Evolutionary conservation across 2,888 invertebrate species (phyloP).

Genomic region (Spialia ferax): DNA sequence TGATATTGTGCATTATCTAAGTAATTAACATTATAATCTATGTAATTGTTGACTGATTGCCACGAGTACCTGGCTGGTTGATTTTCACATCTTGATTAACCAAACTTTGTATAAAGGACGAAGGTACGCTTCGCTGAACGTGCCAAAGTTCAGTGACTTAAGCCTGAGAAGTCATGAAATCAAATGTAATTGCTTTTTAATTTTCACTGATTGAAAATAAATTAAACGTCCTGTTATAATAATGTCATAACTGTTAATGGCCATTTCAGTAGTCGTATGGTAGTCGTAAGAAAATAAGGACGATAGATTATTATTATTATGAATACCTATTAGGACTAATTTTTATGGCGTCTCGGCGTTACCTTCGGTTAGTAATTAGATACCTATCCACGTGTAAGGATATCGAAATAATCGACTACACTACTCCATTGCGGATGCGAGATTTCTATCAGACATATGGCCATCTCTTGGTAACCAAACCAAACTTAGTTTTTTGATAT

Average conservation of each 20-base stretch:
- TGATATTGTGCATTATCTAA: too few relatives aligned
- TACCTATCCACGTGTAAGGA: too few relatives aligned
- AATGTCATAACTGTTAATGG: neutral
- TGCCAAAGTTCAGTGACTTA: constrained; percentile 61
- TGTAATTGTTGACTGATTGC: constrained; percentile 11
- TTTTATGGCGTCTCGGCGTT: too few relatives aligned
- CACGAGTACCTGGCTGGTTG: neutral
- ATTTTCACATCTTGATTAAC: constrained; percentile 14
- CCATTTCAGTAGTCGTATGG: neutral
- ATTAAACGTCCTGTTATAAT: constrained; percentile 9
- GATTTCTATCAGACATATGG: too few relatives aligned
- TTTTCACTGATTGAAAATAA: constrained; percentile 43
- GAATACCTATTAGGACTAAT: too few relatives aligned
- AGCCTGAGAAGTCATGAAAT: constrained; percentile 50
- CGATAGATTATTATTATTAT: too few relatives aligned
- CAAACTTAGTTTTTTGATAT: too few relatives aligned
- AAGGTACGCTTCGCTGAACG: constrained; percentile 56
- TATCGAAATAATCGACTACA: too few relatives aligned
- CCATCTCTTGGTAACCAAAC: too few relatives aligned
- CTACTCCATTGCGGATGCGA: too few relatives aligned
- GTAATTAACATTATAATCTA: neutral
- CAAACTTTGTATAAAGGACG: constrained; percentile 28
- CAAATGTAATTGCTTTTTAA: constrained; percentile 26
- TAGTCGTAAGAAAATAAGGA: neutral
- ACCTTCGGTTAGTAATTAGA: too few relatives aligned